Conservation (phyloP, 2,113 vertebrate species). For the Nestor notabilis region DNA sequence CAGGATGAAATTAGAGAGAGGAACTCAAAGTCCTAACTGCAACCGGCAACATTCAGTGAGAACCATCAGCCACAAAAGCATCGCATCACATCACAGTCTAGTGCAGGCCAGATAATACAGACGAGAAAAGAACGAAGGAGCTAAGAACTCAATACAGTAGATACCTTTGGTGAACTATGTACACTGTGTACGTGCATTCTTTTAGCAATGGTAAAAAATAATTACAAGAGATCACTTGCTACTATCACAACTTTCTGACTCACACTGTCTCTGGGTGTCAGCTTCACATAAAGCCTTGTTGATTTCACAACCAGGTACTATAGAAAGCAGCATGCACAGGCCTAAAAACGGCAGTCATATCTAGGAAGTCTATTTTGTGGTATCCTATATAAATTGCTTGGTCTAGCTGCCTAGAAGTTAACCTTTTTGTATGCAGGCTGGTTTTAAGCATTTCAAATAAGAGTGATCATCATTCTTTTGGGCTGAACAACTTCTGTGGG, state of each 20-base stretch:
- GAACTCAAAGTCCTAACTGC: neutral
- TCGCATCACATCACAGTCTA: neutral
- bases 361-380: neutral
- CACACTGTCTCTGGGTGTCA: neutral
- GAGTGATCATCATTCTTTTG: neutral
- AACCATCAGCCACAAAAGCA: neutral
- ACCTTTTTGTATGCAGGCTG: neutral
- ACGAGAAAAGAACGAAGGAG: neutral
- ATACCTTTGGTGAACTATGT: neutral
- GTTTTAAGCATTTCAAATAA: neutral
- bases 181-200: neutral
- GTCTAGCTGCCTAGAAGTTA: neutral
- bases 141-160: neutral
- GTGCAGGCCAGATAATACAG: neutral
- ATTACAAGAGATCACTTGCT: slow-evolving; percentile 4
- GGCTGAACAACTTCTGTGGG: neutral
- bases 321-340: neutral
- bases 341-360: neutral
- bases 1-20: neutral
- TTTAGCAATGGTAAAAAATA: slow-evolving; percentile 36
- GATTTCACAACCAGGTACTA: slow-evolving; percentile 4
- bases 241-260: neutral
- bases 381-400: neutral
- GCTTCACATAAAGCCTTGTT: slow-evolving; percentile 1
- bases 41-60: neutral